Base-by-base conservation (phyloP, 1,140 invertebrate species). In the Drosophila murphyi region DNA sequence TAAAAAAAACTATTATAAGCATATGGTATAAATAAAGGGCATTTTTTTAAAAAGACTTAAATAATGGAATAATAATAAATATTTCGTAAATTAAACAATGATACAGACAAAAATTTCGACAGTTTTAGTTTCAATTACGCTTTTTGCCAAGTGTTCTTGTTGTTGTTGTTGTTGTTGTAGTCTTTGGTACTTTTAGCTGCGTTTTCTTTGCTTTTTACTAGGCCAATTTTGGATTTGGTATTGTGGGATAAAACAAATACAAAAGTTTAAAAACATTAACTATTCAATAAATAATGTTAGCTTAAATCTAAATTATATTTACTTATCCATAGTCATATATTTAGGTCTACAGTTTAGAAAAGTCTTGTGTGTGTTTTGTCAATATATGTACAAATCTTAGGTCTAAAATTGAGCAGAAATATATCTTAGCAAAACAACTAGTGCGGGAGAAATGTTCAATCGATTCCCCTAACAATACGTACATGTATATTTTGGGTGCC, bases 161-260 rank as follows among this genome's bases (percentile, higher is more conserved):
- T 78, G 6, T 69, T 63, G 41, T 59, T 35, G 32, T 65, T 60
- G 28, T 76, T 71, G 50, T 69, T 54, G 39, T 75, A 75, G 65
- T 91, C 90, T 91, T 91, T 91, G 90, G 90, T 91, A 86, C 80
- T 80, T 83, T 91, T 91, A 91, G 90, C 90, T 91, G 89, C 68
- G 69, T 80, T 80, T 74, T 80, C 55, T 68, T 80, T 77, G 70
- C 63, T 67, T 68, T 52, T 59, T 73, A 54, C 60, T 78, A 64
- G 64, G 76, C 85, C 85, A 89, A 89, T 89, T 89, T 90, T 61
- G 54, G 71, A 69, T 78, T 81, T 76, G 72, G 73, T 88, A 39
- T 47, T 73, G 3, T 41, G 28, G 39, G 39, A 50, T 59, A 65
- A 88, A 88, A 73, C 43, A 74, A 63, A 72, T 62, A 72, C 61